Evolutionary conservation across 2,113 vertebrate species (phyloP).

Genomic region (Rallus limicola): DNA sequence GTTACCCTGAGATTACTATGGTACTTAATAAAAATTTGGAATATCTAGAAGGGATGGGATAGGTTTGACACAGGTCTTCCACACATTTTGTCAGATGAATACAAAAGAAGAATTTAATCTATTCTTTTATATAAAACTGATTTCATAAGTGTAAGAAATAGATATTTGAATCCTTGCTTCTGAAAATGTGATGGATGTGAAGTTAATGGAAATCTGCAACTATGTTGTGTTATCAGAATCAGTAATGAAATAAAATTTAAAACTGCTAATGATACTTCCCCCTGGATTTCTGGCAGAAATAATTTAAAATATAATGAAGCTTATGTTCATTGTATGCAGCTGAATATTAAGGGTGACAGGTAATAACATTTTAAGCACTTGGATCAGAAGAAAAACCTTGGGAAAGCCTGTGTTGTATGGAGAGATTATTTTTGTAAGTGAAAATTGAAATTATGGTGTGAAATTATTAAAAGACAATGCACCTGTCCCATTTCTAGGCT

Average conservation of each 20-base stretch:
- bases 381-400: not conserved
- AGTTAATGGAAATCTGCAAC: not conserved
- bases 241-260: not conserved
- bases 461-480: not conserved
- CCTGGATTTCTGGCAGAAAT: not conserved
- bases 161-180: not conserved
- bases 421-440: not conserved
- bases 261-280: not conserved
- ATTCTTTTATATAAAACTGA: not conserved
- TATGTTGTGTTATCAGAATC: not conserved
- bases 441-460: not conserved
- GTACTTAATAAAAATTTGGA: not conserved
- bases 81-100: not conserved
- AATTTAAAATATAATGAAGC: not conserved
- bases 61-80: not conserved
- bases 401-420: not conserved
- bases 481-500: slow-evolving; percentile 77
- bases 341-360: not conserved
- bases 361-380: not conserved
- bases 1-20: not conserved
- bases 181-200: not conserved
- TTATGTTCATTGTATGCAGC: not conserved
- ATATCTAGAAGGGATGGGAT: not conserved
- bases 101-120: not conserved
- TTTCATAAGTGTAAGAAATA: not conserved